These are phyloP conservation scores for Oligia strigilis DNA, from an alignment of 2,888 invertebrate genomes.

Conservation along the genomic window DNA sequence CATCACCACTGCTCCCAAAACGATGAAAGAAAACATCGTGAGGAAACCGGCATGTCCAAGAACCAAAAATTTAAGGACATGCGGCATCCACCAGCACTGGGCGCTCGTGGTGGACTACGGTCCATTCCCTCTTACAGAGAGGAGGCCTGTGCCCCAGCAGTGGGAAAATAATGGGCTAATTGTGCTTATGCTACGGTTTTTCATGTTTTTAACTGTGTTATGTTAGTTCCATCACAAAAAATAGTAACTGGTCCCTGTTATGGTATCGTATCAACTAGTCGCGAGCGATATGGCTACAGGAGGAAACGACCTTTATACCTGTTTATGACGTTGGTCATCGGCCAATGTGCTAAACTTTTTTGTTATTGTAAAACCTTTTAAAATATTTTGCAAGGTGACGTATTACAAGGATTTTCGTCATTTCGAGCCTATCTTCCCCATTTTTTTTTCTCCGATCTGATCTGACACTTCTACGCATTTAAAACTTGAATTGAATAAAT, in stretches of 20 bases:
- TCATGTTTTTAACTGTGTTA: constrained; percentile 1
- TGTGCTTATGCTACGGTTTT: background rate
- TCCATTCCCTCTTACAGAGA: background rate
- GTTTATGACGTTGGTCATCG: background rate
- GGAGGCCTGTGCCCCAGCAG: background rate
- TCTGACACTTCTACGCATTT: background rate
- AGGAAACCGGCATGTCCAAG: background rate
- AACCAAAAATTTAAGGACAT: background rate
- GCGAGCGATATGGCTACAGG: background rate
- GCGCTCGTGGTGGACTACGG: background rate
- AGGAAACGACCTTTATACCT: constrained; percentile 23
- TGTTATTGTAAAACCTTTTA: background rate
- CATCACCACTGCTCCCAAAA: background rate
- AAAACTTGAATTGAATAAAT: background rate
- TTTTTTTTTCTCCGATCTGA: too few relatives aligned
- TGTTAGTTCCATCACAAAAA: constrained; percentile 4
- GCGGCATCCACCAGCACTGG: background rate
- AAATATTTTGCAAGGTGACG: background rate
- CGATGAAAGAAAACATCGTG: background rate
- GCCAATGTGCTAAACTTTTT: background rate
- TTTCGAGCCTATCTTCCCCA: background rate
- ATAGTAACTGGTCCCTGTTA: constrained; percentile 6
- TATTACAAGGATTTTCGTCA: background rate
- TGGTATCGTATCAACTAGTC: constrained; percentile 4
- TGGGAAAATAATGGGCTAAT: background rate